Evolutionary conservation across 2,888 invertebrate species (phyloP).

Genomic region (Norana najaformis): DNA sequence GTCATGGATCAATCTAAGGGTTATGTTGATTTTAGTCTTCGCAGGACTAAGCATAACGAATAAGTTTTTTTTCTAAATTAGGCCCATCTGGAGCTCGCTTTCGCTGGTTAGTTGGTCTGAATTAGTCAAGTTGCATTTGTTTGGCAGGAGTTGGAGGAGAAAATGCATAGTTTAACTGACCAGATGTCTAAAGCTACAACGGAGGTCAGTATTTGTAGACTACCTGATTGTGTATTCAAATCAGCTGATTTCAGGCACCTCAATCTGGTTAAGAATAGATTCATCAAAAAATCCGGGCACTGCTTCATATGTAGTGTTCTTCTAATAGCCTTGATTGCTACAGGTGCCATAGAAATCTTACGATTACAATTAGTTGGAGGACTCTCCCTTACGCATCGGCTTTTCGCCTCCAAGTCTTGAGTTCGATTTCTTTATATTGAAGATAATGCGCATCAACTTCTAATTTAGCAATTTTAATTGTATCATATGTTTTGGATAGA

Average conservation of each 20-base stretch:
- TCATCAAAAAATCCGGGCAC: not conserved
- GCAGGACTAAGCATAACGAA: not conserved
- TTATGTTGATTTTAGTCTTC: too few relatives aligned
- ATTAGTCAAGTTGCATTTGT: not conserved
- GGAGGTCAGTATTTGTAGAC: not conserved
- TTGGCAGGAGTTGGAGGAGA: not conserved
- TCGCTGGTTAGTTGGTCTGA: not conserved
- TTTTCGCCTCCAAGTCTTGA: too few relatives aligned
- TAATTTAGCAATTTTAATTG: not conserved
- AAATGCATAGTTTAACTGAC: not conserved
- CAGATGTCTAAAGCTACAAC: not conserved
- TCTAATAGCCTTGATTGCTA: not conserved
- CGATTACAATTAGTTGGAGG: too few relatives aligned
- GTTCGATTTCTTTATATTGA: too few relatives aligned
- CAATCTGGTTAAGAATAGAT: not conserved
- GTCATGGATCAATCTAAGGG: too few relatives aligned
- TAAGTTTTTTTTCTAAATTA: not conserved
- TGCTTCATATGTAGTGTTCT: too few relatives aligned
- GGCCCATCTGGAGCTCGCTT: not conserved
- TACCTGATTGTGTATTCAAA: too few relatives aligned
- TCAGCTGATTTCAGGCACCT: not conserved
- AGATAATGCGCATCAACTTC: too few relatives aligned
- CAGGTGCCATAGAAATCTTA: too few relatives aligned
- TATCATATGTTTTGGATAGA: too few relatives aligned
- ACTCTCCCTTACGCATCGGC: too few relatives aligned